Conservation (phyloP, 2,113 vertebrate genomes). For the Hippocampus barbouri region DNA sequence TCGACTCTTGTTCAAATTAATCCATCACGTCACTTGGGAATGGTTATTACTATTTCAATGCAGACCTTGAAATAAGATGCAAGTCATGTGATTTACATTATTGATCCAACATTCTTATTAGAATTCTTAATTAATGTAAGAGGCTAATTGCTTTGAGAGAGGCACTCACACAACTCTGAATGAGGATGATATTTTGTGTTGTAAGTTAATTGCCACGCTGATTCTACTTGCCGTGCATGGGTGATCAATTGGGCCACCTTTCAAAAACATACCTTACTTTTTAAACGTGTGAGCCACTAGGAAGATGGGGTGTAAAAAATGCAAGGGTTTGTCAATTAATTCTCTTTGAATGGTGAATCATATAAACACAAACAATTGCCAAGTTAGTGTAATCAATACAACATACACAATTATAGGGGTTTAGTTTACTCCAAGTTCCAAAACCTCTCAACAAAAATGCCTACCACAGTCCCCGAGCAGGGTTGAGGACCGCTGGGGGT, state of each 20-base stretch:
- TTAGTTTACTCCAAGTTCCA: constrained; percentile 38
- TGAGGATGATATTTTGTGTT: constrained; percentile 58
- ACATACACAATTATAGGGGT: constrained; percentile 13
- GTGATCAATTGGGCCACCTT: constrained; percentile 57
- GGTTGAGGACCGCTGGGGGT: constrained; percentile 58
- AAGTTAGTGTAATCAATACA: constrained; percentile 3
- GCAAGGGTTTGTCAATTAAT: background rate
- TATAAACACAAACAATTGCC: constrained; percentile 29
- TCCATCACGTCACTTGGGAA: constrained; percentile 31
- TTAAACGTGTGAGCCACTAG: constrained; percentile 24
- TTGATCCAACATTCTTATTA: constrained; percentile 70
- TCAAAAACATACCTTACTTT: constrained; percentile 59
- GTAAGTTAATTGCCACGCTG: constrained; percentile 63
- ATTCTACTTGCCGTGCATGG: constrained; percentile 58
- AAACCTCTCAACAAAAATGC: constrained; percentile 61
- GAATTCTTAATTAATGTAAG: constrained; percentile 74
- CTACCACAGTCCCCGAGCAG: constrained; percentile 55
- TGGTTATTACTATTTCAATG: constrained; percentile 55
- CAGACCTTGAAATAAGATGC: constrained; percentile 49
- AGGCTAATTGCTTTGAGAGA: constrained; percentile 68
- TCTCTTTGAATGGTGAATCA: background rate
- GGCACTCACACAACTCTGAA: constrained; percentile 55
- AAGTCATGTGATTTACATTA: constrained; percentile 63
- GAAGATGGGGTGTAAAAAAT: background rate
- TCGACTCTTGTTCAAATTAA: constrained; percentile 38